phyloP scores from a whole-genome alignment of 2,797 vertebrate genomes.

The Chromobotia macracanthus region DNA sequence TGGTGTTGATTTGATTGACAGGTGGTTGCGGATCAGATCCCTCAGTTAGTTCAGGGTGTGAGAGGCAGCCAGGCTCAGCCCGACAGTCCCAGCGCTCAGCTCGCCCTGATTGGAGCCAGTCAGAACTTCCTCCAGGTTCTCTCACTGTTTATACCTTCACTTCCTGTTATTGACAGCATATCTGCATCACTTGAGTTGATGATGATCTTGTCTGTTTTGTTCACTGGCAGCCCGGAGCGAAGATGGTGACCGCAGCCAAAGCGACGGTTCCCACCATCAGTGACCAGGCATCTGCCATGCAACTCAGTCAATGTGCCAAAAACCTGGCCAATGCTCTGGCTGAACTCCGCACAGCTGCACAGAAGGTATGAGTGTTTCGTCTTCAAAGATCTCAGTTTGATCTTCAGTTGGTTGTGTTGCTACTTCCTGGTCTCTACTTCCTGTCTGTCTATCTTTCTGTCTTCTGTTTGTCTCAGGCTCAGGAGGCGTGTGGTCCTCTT shows the following conservation, averaged over 20 bases:
- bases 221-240: constrained; percentile 86
- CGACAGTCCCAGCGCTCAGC: constrained; percentile 93
- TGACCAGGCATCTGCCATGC: constrained; percentile 96
- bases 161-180: background rate
- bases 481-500: constrained; percentile 93
- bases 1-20: constrained; percentile 60
- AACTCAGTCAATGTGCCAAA: constrained; percentile 96
- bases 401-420: background rate
- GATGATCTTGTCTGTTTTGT: constrained; percentile 7
- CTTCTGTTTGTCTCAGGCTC: constrained; percentile 77
- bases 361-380: constrained; percentile 84
- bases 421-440: background rate
- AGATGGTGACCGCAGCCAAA: constrained; percentile 95
- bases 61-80: constrained; percentile 95
- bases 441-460: background rate
- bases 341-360: constrained; percentile 90
- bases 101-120: constrained; percentile 92
- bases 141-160: constrained; percentile 24
- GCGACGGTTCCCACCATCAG: constrained; percentile 92
- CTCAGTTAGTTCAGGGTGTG: constrained; percentile 94
- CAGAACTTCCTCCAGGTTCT: constrained; percentile 96
- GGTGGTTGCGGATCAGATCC: constrained; percentile 96
- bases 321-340: constrained; percentile 88
- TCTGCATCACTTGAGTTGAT: background rate
- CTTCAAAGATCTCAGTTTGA: too few species aligned